Evolutionary conservation across 2,888 invertebrate species (phyloP).

Genomic region (Polydrusus pterygomalis): DNA sequence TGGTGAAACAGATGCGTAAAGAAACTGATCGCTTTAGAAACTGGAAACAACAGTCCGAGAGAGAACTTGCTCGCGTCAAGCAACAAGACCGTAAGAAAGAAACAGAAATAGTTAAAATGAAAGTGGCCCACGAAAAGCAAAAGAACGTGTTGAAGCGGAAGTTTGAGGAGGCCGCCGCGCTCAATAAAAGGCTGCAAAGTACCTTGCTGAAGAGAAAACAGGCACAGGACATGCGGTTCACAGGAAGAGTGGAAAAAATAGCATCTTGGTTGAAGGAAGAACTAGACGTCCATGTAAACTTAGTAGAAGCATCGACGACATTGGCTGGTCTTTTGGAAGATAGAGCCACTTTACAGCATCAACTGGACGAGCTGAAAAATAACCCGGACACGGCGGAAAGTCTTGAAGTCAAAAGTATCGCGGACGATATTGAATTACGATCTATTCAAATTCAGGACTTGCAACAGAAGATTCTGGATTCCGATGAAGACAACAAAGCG

Average conservation of each 20-base stretch:
- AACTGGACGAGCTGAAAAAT: slow-evolving; percentile 74
- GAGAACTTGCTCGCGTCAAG: slow-evolving; percentile 83
- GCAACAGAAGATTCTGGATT: slow-evolving; percentile 87
- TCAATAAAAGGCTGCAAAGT: slow-evolving; percentile 88
- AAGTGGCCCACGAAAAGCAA: slow-evolving; percentile 85
- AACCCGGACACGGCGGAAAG: slow-evolving; percentile 66
- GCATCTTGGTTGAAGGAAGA: slow-evolving; percentile 80
- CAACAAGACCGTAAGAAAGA: slow-evolving; percentile 88
- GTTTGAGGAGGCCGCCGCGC: slow-evolving; percentile 90
- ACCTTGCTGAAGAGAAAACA: slow-evolving; percentile 79
- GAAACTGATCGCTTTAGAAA: slow-evolving; percentile 89
- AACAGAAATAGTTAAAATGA: slow-evolving; percentile 87
- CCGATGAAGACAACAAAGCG: slow-evolving; percentile 84
- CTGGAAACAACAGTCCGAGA: slow-evolving; percentile 87
- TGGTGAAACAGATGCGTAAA: slow-evolving; percentile 87
- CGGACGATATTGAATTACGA: slow-evolving; percentile 78
- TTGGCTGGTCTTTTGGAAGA: slow-evolving; percentile 85
- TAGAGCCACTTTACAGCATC: slow-evolving; percentile 75
- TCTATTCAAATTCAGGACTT: slow-evolving; percentile 86
- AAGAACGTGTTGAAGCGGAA: slow-evolving; percentile 90
- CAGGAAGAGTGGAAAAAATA: slow-evolving; percentile 67
- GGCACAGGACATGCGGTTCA: slow-evolving; percentile 72
- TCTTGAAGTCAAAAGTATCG: slow-evolving; percentile 68
- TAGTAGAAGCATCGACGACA: slow-evolving; percentile 85
- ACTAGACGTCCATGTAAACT: slow-evolving; percentile 84